Evolutionary conservation across 2,888 invertebrate genomes (phyloP).

Genomic region (Antitype chi): DNA sequence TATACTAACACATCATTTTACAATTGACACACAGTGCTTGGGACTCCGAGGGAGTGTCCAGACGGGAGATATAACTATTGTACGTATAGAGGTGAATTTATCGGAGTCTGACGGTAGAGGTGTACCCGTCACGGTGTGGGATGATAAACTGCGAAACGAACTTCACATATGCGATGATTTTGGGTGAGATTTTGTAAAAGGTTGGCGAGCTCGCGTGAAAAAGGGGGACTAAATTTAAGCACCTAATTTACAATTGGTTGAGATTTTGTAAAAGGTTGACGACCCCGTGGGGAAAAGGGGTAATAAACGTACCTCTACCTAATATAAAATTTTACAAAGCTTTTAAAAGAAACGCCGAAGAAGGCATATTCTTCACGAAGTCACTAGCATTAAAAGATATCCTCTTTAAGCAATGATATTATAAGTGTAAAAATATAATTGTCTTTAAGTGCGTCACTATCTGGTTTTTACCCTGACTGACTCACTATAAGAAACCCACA

Average conservation of each 20-base stretch:
- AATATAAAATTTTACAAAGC: background rate
- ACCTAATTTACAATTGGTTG: background rate
- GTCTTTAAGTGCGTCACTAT: background rate
- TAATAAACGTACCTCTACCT: background rate
- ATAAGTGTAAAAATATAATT: no score
- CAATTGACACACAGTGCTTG: slow-evolving; percentile 36
- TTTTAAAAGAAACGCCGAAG: background rate
- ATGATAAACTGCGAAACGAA: background rate
- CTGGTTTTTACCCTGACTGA: background rate
- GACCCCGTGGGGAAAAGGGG: background rate
- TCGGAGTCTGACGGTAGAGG: slow-evolving; percentile 42
- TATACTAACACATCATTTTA: slow-evolving; percentile 37
- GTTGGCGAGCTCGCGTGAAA: background rate
- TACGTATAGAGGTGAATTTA: slow-evolving; percentile 17
- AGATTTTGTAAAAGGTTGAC: background rate
- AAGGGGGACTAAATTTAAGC: background rate
- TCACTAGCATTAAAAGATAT: background rate
- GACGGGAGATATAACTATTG: slow-evolving; percentile 18
- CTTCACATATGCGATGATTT: background rate
- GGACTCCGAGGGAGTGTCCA: slow-evolving; percentile 34
- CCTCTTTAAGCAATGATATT: no score
- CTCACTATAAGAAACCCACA: background rate
- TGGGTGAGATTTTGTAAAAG: background rate
- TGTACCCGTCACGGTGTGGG: background rate
- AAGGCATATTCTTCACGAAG: background rate